These are phyloP conservation scores for Odontamblyopus rebecca DNA, from an alignment of 2,797 vertebrate species.

Conservation along the genomic window DNA sequence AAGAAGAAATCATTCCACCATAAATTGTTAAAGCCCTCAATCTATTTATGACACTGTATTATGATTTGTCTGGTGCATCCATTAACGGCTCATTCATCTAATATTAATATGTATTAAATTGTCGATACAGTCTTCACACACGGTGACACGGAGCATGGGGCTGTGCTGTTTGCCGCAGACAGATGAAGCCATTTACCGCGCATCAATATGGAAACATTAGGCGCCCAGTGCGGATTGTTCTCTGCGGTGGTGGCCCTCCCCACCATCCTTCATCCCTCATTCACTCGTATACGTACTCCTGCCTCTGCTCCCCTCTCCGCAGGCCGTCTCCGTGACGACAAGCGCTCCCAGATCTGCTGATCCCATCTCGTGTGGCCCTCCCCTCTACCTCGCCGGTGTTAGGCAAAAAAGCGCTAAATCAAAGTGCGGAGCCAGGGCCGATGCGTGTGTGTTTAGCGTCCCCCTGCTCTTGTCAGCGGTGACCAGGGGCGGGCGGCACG, in stretches of 20 bases:
- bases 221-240: conserved; percentile 77
- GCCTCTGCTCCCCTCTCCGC: conserved; percentile 46
- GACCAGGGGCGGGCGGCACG: conserved; percentile 79
- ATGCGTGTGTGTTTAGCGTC: conserved; percentile 78
- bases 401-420: conserved; percentile 78
- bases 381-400: conserved; percentile 68
- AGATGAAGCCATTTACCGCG: conserved; percentile 77
- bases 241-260: conserved; percentile 67
- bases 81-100: conserved; percentile 74
- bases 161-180: conserved; percentile 66
- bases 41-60: conserved; percentile 68
- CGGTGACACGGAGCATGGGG: conserved; percentile 27
- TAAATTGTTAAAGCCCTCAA: conserved; percentile 70
- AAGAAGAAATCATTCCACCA: conserved; percentile 23
- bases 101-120: conserved; percentile 76
- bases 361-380: conserved; percentile 74
- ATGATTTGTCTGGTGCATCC: conserved; percentile 72
- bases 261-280: conserved; percentile 40
- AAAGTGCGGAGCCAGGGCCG: conserved; percentile 77
- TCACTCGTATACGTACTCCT: conserved; percentile 6
- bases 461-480: conserved; percentile 79
- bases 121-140: conserved; percentile 65
- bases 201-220: conserved; percentile 78
- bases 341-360: conserved; percentile 75
- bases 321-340: conserved; percentile 72